These are phyloP conservation scores for Sebastiscus tertius DNA, from an alignment of 2,797 vertebrate genomes.

Conservation along the genomic window DNA sequence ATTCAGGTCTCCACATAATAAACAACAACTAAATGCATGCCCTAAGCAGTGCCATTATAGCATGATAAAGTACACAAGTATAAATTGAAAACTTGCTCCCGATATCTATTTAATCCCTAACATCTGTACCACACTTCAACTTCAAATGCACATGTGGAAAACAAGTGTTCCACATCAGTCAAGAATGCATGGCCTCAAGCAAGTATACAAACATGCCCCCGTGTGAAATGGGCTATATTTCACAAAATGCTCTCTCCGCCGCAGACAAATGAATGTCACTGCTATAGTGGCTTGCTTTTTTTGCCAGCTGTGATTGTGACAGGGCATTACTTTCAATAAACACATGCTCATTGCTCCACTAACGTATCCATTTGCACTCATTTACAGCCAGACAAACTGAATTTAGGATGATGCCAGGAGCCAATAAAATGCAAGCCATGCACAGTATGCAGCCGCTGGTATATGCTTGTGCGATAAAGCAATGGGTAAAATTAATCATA, in stretches of 20 bases:
- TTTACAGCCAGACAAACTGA: constrained; percentile 68
- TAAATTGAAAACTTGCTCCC: constrained; percentile 3
- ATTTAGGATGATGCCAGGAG: constrained; percentile 63
- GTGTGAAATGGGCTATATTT: constrained; percentile 49
- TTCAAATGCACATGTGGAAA: constrained; percentile 25
- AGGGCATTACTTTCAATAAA: constrained; percentile 78
- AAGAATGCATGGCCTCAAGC: constrained; percentile 39
- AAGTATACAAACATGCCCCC: constrained; percentile 28
- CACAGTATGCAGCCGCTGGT: constrained; percentile 62
- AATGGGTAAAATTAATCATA: constrained; percentile 81
- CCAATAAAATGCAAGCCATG: constrained; percentile 66
- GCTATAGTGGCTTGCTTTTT: constrained; percentile 52
- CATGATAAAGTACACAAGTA: constrained; percentile 8
- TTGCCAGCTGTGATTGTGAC: constrained; percentile 70
- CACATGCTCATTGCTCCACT: constrained; percentile 66
- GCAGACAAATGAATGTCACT: constrained; percentile 61
- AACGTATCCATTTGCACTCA: constrained; percentile 73
- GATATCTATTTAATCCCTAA: constrained; percentile 34
- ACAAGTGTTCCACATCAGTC: constrained; percentile 30
- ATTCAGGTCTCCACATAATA: not conserved
- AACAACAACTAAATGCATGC: not conserved
- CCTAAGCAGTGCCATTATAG: not conserved
- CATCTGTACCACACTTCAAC: constrained; percentile 10
- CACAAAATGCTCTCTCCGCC: constrained; percentile 37
- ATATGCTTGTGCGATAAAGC: constrained; percentile 65